Base-by-base conservation (phyloP, 2,888 invertebrate species). In the Idaea biselata region DNA sequence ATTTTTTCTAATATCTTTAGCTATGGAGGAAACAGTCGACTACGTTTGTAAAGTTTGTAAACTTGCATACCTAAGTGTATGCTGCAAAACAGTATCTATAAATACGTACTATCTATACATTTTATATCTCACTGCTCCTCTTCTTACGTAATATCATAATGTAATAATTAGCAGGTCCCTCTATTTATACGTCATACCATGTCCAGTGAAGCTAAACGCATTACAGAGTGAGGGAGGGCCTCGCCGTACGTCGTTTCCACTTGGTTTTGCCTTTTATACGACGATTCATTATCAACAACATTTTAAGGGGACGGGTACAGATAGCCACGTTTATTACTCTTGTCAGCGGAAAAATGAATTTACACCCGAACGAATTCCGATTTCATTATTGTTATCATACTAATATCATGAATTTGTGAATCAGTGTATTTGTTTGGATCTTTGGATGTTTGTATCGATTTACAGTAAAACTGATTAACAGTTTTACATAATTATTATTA, bases 261-360 rank as follows among this genome's bases (percentile, higher is more conserved):
- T 91, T 88, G 89, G 89, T 88, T 90, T 89, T 91, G 89, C 88
- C 91, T 89, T 91, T 91, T 91, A 90, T 90, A 80, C 83, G 84
- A 85, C 90, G 91, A 91, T 92, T 92, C 91, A 92, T 92, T 91
- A 91, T 87, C 82, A 76, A 74, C 80, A 78, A 77, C 80, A 82
- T 77, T 80, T 78, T 80, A 81, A 79, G 84, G 88, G 87, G 88
- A 82, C 80, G 81, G 78, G 81, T 80, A 90, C 88, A 89, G 90
- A 91, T 91, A 89, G 88, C 80, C 83, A 82, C 89, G 86, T 90
- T 91, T 91, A 91, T 91, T 89, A 86, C 91, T 91, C 88, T 91
- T 91, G 91, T 91, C 91, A 90, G 91, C 91, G 87, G 88, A 90
- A 91, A 91, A 91, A 89, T 90, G 88, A 89, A 87, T 89, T 88